Base-by-base conservation (phyloP, 2,888 invertebrate genomes). In the Macrostomum cliftonense region DNA sequence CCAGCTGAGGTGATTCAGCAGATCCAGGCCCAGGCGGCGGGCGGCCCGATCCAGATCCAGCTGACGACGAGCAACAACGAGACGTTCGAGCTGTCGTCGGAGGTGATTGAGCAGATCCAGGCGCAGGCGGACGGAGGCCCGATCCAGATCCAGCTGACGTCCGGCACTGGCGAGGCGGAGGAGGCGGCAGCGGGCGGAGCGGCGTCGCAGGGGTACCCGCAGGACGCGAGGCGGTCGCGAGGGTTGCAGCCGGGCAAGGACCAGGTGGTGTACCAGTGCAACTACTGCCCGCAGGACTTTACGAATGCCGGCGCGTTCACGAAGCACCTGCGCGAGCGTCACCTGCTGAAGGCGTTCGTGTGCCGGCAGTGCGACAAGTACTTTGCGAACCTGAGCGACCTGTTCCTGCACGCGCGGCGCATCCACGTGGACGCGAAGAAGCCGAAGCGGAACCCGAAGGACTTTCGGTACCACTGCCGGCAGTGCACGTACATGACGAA, bases 401-500 rank as follows among this genome's bases (percentile, higher is more conserved):
- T 45, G 21, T 45, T 45, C 38, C 21, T 45, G 12, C 45, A 45
- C 21, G 45, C 45, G n/a, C 45, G 45, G 14, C 19, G 45, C 14
- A 38, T 37, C 12, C 45, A 45, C 16, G 45, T 45, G 14, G 45
- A 45, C 38, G 37, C 45, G 12, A 45, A 20, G 19, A 45, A 45
- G 16, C 45, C 45, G 38, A 36, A 36, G 16, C 19, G 38, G 38
- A 38, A 45, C 16, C 45, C 45, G 14, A 45, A 16, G 14, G 38
- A 45, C 36, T 36, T 37, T 36, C 13, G 16, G 2, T 45, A 14
- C 16, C 45, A 45, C 19, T 45, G 45, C 19, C 45, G 37, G 37
- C 17, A 45, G 36, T 45, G 45, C 19, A 45, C 16, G 36, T 45
- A 45, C 37, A 45, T 45, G 45, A 45, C 45, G 21, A 45, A 45